A percentile compares a stretch with the other conserved stretches of the same genome.
Evolutionary conservation across 1,140 invertebrate genomes (phyloP).

Genomic region (Formica selysi): DNA sequence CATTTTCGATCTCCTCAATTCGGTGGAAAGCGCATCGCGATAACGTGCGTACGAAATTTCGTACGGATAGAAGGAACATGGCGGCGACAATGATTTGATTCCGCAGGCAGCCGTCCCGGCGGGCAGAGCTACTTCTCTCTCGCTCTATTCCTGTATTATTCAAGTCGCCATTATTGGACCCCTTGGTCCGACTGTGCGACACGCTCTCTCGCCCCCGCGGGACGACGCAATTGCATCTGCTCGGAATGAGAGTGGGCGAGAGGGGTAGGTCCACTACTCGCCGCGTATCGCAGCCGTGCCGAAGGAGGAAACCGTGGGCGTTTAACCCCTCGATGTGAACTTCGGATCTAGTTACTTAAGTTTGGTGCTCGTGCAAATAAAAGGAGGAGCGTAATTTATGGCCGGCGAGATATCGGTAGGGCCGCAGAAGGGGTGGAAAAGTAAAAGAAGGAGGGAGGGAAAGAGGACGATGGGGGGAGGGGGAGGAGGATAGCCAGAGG

Average conservation of each 20-base stretch:
- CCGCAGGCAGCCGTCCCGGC: constrained; percentile 38
- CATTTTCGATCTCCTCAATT: neutral
- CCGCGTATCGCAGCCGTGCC: constrained; percentile 55
- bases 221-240: constrained; percentile 82
- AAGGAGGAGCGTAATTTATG: constrained; percentile 76
- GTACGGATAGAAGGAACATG: constrained; percentile 74
- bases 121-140: constrained; percentile 18
- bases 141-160: constrained; percentile 79
- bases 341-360: constrained; percentile 78
- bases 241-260: constrained; percentile 68
- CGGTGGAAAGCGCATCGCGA: constrained; percentile 20
- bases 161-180: constrained; percentile 77
- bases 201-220: constrained; percentile 76
- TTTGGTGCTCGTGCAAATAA: constrained; percentile 72
- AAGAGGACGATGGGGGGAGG: neutral
- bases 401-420: constrained; percentile 63
- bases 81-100: constrained; percentile 75
- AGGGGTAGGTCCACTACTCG: constrained; percentile 52
- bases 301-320: constrained; percentile 66
- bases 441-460: constrained; percentile 27
- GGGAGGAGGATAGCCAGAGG: constrained; percentile 31
- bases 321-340: constrained; percentile 73
- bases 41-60: constrained; percentile 72
- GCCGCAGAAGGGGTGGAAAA: constrained; percentile 49
- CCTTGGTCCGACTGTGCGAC: constrained; percentile 71